These are phyloP conservation scores for Platynereis dumerilii DNA, from an alignment of 2,888 invertebrate genomes.

Conservation along the genomic window DNA sequence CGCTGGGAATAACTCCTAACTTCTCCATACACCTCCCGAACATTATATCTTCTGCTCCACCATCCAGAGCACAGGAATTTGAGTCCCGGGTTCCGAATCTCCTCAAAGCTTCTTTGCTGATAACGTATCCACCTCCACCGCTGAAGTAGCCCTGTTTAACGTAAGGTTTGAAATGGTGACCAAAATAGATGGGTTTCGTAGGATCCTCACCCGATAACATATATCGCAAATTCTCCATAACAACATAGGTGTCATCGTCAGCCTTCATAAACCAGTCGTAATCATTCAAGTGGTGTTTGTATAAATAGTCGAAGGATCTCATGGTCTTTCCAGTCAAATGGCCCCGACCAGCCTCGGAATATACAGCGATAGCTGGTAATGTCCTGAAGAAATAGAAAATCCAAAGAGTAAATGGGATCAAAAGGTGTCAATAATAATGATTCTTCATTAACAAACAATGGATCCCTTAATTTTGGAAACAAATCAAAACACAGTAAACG, in stretches of 20 bases:
- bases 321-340: slow-evolving; percentile 96
- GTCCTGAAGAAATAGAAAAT: too few species aligned
- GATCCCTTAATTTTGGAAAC: too few species aligned
- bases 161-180: slow-evolving; percentile 54
- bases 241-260: slow-evolving; percentile 97
- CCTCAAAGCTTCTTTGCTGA: slow-evolving; percentile 36
- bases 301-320: slow-evolving; percentile 86
- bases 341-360: slow-evolving; percentile 81
- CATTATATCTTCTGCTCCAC: slow-evolving; percentile 56
- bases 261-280: slow-evolving; percentile 98
- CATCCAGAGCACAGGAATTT: slow-evolving; percentile 39
- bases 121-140: slow-evolving; percentile 37
- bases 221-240: slow-evolving; percentile 92
- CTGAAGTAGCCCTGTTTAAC: slow-evolving; percentile 43
- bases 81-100: slow-evolving; percentile 29
- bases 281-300: slow-evolving; percentile 79
- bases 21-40: slow-evolving; percentile 55
- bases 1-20: slow-evolving; percentile 50
- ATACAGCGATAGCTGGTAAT: slow-evolving; percentile 72
- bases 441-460: too few species aligned
- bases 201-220: slow-evolving; percentile 80
- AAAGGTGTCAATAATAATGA: too few species aligned
- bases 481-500: too few species aligned
- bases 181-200: slow-evolving; percentile 81
- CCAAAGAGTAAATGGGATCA: too few species aligned